phyloP scores from a whole-genome alignment of 2,797 vertebrate genomes.

The Trematomus bernacchii region DNA sequence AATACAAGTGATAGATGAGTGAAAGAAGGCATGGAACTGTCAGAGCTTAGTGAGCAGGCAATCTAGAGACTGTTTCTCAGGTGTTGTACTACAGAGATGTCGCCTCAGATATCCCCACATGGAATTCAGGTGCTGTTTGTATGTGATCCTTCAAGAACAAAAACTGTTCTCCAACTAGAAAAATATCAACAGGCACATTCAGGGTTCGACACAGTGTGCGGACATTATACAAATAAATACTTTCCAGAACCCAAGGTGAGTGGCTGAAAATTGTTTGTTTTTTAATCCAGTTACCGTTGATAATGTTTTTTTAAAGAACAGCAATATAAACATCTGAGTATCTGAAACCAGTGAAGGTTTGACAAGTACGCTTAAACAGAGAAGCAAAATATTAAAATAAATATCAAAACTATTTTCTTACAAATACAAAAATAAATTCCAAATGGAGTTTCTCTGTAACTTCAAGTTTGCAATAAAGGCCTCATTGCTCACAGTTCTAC shows the following conservation, averaged over 20 bases:
- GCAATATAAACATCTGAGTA: background rate
- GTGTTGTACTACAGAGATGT: background rate
- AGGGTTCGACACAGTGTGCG: background rate
- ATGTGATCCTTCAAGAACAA: slow-evolving; percentile 5
- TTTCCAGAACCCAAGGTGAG: background rate
- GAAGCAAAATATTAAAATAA: background rate
- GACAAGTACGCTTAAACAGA: no score
- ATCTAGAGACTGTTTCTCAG: background rate
- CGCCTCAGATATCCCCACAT: background rate
- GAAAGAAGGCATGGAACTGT: background rate
- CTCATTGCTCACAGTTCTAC: no score
- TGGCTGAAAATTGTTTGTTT: background rate
- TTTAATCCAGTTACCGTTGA: background rate
- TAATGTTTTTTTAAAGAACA: background rate
- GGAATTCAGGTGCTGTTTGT: background rate
- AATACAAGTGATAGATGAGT: background rate
- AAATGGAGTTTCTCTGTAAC: no score
- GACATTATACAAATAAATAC: background rate
- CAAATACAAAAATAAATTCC: background rate
- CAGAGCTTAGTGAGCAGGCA: background rate
- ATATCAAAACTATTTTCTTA: background rate
- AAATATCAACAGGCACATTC: background rate
- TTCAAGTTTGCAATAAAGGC: no score
- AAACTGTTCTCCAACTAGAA: background rate
- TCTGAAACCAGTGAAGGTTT: background rate